Base-by-base conservation (phyloP, 1,140 invertebrate genomes). In the Lordiphosa stackelbergi region DNA sequence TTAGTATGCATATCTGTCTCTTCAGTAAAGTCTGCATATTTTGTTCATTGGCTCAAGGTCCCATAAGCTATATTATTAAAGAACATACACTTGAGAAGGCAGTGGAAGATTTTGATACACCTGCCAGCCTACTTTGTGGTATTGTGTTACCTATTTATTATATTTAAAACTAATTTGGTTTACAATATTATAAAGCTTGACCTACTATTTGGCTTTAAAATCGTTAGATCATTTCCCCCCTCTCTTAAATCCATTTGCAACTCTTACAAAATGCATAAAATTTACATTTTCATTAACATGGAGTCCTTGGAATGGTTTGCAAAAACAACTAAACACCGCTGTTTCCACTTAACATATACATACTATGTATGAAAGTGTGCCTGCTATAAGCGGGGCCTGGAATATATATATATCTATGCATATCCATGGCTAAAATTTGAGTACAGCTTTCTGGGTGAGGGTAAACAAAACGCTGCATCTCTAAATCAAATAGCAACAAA, bases 211-310 rank as follows among this genome's bases (percentile, higher is more conserved):
- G 7, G 28, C 7, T 31, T 31, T 8, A 31, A 31, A 3, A 1
- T 7, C 28, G 28, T 8, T 7, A 8, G 28, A 19, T 57, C 53
- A 31, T 31, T 68, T 37, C 10, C 45, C 31, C 12, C 31, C 28
- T 8, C 28, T 24, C 22, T 24, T 24, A 24, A 24, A 5, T 24
- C 54, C 40, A 43, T 48, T 43, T 47, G 36, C 42, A 37, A 45
- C 54, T 52, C 38, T 22, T 12, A 49, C 31, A 16, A 35, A 72
- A 75, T 77, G 77, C 65, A 72, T 73, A 49, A 63, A 66, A 81
- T 83, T 81, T 81, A 66, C 77, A 83, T 81, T 83, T 83, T 77
- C 61, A 83, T 75, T 69, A 60, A 64, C 73, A 45, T 68, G 57
- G 52, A 73, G 54, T 55, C 47, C 57, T 53, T 31, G 28, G 28